Base-by-base conservation (phyloP, 2,797 vertebrate species). In the Enteromius fasciolatus region DNA sequence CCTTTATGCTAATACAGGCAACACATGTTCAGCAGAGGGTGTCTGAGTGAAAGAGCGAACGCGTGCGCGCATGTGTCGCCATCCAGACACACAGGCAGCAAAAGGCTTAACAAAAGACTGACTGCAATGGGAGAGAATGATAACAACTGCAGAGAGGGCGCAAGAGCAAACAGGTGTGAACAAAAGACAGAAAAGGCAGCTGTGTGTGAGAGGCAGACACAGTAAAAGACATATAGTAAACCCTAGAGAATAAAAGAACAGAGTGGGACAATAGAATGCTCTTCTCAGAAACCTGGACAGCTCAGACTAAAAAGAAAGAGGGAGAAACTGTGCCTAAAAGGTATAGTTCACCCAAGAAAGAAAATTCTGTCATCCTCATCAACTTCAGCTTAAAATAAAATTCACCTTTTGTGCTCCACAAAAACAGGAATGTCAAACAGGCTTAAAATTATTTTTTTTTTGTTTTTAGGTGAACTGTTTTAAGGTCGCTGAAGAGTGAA, bases 1-100 rank as follows among this genome's bases (percentile, higher is more conserved):
- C 84, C 83, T 88, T 90, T 92, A 92, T 93, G 92, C 87, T 91
- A 92, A 93, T 91, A 83, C 33, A 77, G 83, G 85, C 87, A 90
- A 83, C 78, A 84, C 85, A 70, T 87, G 86, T 82, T 81, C 80
- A 70, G 41, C 66, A 48, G 52, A 68, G 44, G 17, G 41, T 44
- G 64, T 50, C 20, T 83, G 80, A 86, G 4, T 33, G 20, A 74
- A 61, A 76, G 66, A 50, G 54, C 2, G 48, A 64, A 68, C 17
- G 36, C 12, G 50, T 33, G 31, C 31, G 9, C 28, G 41, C 31
- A 25, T n/a, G 64, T 63, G 63, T 46, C 11, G 25, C 31, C 23
- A 20, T 66, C 67, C 72, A 85, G 80, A 80, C 86, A 85, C 81
- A 81, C 74, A 69, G 86, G 68, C 78, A 81, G 23, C 74, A 25